Conservation (phyloP, 1,140 invertebrate species). For the Calycopis cecrops region DNA sequence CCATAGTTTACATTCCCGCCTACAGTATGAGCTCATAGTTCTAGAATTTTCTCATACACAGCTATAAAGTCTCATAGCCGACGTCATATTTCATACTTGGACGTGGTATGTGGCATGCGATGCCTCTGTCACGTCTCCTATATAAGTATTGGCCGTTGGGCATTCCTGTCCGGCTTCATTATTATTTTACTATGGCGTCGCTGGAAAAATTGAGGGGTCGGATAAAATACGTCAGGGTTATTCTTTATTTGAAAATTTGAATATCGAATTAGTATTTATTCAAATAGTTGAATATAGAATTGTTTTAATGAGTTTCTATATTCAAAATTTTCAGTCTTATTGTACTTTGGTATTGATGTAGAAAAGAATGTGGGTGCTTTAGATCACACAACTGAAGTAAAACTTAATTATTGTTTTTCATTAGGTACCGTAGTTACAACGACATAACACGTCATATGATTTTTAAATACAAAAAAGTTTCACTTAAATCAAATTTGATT, state of each 20-base stretch:
- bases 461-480: no score
- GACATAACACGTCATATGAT: no score
- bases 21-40: constrained; percentile 38
- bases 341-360: no score
- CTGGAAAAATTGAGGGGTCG: constrained; percentile 23
- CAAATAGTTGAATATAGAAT: no score
- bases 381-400: no score
- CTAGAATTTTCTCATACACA: constrained; percentile 43
- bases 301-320: no score
- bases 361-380: no score
- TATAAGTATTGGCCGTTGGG: constrained; percentile 46
- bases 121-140: constrained; percentile 27
- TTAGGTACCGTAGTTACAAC: no score
- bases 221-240: neutral
- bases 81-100: constrained; percentile 46
- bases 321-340: no score
- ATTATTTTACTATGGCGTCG: constrained; percentile 35
- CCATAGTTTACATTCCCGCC: constrained; percentile 29
- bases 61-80: constrained; percentile 36
- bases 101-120: constrained; percentile 46
- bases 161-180: constrained; percentile 55
- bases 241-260: neutral
- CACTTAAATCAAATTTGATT: no score
- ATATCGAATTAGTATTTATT: no score
- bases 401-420: no score